Conservation (phyloP, 1,140 invertebrate species). For the Phortica variegata region DNA sequence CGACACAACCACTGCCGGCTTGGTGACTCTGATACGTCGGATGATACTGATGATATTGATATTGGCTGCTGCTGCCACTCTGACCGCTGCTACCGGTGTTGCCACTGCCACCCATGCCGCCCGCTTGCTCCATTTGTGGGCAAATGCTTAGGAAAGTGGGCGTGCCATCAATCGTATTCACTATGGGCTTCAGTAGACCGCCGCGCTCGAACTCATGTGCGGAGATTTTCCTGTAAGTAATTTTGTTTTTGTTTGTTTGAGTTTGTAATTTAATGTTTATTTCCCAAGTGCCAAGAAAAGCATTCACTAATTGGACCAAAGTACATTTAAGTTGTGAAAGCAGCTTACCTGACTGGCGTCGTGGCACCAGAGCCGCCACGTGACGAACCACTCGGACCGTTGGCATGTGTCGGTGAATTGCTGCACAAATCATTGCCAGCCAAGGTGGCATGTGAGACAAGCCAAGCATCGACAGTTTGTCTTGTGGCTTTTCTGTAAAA, state of each 20-base stretch:
- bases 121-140: constrained; percentile 50
- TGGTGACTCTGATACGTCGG: constrained; percentile 25
- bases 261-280: neutral
- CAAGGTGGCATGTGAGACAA: constrained; percentile 81
- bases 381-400: constrained; percentile 58
- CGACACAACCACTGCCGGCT: constrained; percentile 37
- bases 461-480: constrained; percentile 88
- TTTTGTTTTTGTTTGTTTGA: neutral
- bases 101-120: constrained; percentile 21
- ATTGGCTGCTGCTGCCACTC: constrained; percentile 34
- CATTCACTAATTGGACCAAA: constrained; percentile 7
- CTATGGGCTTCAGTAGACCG: constrained; percentile 85
- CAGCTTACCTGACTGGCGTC: constrained; percentile 76
- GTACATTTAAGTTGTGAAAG: too few relatives aligned
- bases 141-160: constrained; percentile 78
- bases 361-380: constrained; percentile 75
- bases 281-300: neutral
- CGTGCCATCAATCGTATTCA: constrained; percentile 86
- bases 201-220: constrained; percentile 93
- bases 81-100: neutral
- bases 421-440: constrained; percentile 59
- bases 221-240: constrained; percentile 78
- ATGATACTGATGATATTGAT: constrained; percentile 40
- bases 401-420: constrained; percentile 64
- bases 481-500: constrained; percentile 81